Evolutionary conservation across 64 coral and sea anemone genomes (phyloP), one percentile per base, ranked within the genome.

Genomic region (Hydrozoanthus tunicans): DNA sequence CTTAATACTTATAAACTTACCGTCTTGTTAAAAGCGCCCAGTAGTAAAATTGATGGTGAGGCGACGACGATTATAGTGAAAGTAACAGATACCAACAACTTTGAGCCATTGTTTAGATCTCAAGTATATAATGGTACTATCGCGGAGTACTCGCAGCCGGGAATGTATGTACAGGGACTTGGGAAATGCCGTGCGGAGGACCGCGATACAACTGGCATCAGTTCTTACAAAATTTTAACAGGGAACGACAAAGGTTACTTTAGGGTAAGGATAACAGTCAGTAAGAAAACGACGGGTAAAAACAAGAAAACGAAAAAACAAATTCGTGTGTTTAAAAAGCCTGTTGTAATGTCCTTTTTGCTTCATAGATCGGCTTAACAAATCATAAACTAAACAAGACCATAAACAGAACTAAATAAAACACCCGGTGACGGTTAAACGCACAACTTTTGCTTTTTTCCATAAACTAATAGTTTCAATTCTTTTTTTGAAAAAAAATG

Each of bases 241-340:
- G 95, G 95, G 6, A 97, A 97, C 32, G 92, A 97, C 23, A 97
- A 89, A 6, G 92, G 92, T 4, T 97, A 97, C 64, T 89, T 97
- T 51, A 63, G 92, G 78, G 83, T 66, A 17, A 83, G 59, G 53
- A 9, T 79, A 6, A n/a, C 14, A n/a, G 53, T 14, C 14, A 43
- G 32, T 43, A 43, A 43, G 32, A 43, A 43, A 43, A 0, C 32
- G 32, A 43, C 2, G 32, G 32, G 32, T 43, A 43, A 43, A 43
- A 43, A 43, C 32, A 43, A 43, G 32, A 43, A 43, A 43, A 43
- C 32, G 32, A 43, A 43, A 43, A 43, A 43, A 43, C 32, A 43
- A 43, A 43, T 43, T 43, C 32, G 32, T 43, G 32, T 43, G 32
- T 43, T 43, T 43, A 43, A 43, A 43, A 43, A 43, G 32, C 32